Evolutionary conservation across 2,888 invertebrate genomes (phyloP).

Genomic region (Achlya flavicornis): DNA sequence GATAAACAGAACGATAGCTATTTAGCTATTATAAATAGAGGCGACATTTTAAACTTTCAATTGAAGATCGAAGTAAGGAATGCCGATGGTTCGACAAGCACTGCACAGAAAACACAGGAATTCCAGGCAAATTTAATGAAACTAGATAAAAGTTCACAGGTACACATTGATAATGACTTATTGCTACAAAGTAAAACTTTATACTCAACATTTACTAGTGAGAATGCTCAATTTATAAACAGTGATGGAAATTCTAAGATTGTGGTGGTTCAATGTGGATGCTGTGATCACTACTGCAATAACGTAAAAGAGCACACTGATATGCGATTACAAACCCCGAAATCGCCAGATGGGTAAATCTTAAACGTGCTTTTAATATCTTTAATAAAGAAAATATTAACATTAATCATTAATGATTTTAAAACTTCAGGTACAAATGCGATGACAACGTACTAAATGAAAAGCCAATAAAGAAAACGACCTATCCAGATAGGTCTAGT

Average conservation of each 20-base stretch:
- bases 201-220: constrained; percentile 28
- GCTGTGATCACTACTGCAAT: constrained; percentile 26
- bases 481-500: constrained; percentile 15
- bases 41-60: constrained; percentile 54
- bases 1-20: constrained; percentile 28
- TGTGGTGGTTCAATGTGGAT: constrained; percentile 42
- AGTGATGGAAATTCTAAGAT: constrained; percentile 33
- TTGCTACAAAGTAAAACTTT: constrained; percentile 34
- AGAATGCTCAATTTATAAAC: constrained; percentile 19
- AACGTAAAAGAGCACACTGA: constrained; percentile 16
- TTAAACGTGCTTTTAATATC: too few species aligned
- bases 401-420: background rate
- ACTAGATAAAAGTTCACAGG: constrained; percentile 47
- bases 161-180: constrained; percentile 34
- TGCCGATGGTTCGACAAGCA: constrained; percentile 22
- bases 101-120: constrained; percentile 15
- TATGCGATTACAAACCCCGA: constrained; percentile 33
- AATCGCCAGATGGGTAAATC: constrained; percentile 15
- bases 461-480: constrained; percentile 12
- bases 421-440: constrained; percentile 23
- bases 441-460: constrained; percentile 11
- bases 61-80: constrained; percentile 56
- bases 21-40: constrained; percentile 43
- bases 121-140: constrained; percentile 26
- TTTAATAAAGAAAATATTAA: background rate